phyloP scores from a whole-genome alignment of 2,113 vertebrate genomes.

The Cynocephalus volans region DNA sequence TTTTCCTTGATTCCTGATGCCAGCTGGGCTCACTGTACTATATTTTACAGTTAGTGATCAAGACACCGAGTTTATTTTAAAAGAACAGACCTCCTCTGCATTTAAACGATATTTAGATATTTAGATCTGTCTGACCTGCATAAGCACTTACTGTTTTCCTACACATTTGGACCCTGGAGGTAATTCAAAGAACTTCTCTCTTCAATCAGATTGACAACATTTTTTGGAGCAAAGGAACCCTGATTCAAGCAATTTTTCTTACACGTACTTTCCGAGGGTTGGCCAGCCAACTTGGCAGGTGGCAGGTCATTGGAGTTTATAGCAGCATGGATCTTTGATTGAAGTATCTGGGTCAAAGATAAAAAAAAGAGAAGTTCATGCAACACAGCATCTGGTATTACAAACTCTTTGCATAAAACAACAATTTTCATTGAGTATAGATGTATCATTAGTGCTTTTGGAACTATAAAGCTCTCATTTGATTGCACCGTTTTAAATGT shows the following conservation, averaged over 20 bases:
- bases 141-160: background rate
- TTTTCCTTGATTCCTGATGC: background rate
- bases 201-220: background rate
- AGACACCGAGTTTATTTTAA: background rate
- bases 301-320: slow-evolving; percentile 81
- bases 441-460: slow-evolving; percentile 69
- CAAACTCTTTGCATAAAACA: slow-evolving; percentile 79
- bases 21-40: background rate
- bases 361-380: slow-evolving; percentile 26
- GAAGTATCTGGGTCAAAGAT: slow-evolving; percentile 74
- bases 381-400: slow-evolving; percentile 55
- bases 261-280: slow-evolving; percentile 52
- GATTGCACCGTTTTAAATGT: slow-evolving; percentile 65
- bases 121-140: background rate
- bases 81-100: background rate
- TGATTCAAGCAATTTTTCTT: slow-evolving; percentile 76
- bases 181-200: slow-evolving; percentile 39
- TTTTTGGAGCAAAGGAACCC: slow-evolving; percentile 60
- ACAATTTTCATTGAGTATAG: slow-evolving; percentile 64
- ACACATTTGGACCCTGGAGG: background rate
- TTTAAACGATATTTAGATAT: background rate
- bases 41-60: background rate
- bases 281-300: slow-evolving; percentile 72
- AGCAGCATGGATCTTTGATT: slow-evolving; percentile 83
- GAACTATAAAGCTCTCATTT: slow-evolving; percentile 77